Evolutionary conservation across 2,888 invertebrate species (phyloP).

Genomic region (Pollenia amentaria): DNA sequence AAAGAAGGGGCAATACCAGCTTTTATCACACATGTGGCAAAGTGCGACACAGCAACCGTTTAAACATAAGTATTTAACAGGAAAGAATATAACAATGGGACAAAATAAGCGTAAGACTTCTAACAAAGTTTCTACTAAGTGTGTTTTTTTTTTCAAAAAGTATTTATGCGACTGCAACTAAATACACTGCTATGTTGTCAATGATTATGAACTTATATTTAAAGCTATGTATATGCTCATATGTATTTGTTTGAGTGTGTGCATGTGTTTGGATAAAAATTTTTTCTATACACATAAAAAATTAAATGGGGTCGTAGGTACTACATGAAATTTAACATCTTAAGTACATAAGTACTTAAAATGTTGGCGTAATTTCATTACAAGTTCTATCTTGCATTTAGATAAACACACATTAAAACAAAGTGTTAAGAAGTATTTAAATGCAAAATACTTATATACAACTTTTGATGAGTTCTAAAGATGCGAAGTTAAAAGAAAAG

Average conservation of each 20-base stretch:
- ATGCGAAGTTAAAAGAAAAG: slow-evolving; percentile 10
- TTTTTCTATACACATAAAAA: too few species aligned
- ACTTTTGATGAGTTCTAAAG: neutral
- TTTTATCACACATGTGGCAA: slow-evolving; percentile 23
- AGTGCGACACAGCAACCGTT: neutral
- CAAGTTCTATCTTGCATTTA: too few species aligned
- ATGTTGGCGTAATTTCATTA: too few species aligned
- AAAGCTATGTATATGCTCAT: too few species aligned
- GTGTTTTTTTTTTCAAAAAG: slow-evolving; percentile 35
- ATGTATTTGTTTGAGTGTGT: too few species aligned
- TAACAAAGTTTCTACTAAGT: slow-evolving; percentile 18
- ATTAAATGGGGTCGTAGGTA: too few species aligned
- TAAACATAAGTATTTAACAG: slow-evolving; percentile 3
- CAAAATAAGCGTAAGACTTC: slow-evolving; percentile 8
- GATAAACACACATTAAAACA: too few species aligned
- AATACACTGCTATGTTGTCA: neutral
- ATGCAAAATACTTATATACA: too few species aligned
- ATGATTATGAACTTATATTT: neutral
- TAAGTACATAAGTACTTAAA: too few species aligned
- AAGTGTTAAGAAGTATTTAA: too few species aligned
- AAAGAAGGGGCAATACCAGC: slow-evolving; percentile 21
- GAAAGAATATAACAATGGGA: slow-evolving; percentile 3
- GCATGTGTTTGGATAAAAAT: too few species aligned
- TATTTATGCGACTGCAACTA: slow-evolving; percentile 13
- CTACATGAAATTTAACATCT: too few species aligned